Evolutionary conservation across 2,797 vertebrate genomes (phyloP).

Genomic region (Scleropages formosus): DNA sequence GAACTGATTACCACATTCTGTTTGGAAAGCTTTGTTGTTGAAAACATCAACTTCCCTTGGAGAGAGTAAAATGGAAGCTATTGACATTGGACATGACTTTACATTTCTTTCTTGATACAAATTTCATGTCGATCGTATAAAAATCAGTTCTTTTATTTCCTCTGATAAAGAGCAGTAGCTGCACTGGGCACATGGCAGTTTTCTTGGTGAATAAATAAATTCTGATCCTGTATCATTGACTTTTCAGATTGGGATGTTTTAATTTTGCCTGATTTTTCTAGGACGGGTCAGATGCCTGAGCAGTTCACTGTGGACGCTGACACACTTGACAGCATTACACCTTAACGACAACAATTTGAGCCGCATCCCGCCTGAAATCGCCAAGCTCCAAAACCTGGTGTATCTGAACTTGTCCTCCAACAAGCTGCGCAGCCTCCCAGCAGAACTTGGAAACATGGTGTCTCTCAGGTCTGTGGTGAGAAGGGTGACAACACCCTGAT

Average conservation of each 20-base stretch:
- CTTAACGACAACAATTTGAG: conserved; percentile 97
- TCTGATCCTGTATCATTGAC: too few species aligned
- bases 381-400: conserved; percentile 95
- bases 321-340: conserved; percentile 97
- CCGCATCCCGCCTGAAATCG: conserved; percentile 96
- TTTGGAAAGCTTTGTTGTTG: neutral
- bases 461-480: conserved; percentile 87
- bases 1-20: neutral
- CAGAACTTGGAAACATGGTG: conserved; percentile 98
- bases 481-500: too few species aligned
- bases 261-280: conserved; percentile 48
- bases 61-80: too few species aligned
- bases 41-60: neutral
- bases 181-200: too few species aligned
- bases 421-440: conserved; percentile 98
- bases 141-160: neutral
- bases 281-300: conserved; percentile 94
- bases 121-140: too few species aligned
- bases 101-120: too few species aligned
- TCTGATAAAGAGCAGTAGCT: too few species aligned
- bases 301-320: conserved; percentile 90
- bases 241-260: neutral
- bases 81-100: too few species aligned
- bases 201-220: too few species aligned
- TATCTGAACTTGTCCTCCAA: conserved; percentile 99